Base-by-base conservation (phyloP, 1,140 invertebrate genomes). In the Ostrea edulis region DNA sequence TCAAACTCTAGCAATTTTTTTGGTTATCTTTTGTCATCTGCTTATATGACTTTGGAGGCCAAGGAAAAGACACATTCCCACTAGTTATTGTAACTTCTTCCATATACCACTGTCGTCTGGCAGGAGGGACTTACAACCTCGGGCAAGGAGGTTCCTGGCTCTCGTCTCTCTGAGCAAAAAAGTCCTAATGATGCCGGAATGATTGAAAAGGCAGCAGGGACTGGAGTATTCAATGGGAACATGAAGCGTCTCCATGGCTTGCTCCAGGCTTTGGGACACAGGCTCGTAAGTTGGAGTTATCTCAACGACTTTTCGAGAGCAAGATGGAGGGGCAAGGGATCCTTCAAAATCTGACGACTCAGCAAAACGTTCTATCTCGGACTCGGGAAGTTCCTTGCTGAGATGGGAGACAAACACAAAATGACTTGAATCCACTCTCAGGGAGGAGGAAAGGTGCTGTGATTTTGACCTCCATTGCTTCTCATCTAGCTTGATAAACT, bases 81-180 rank as follows among this genome's bases (percentile, higher is more conserved):
- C 2, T 29, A 3, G 2, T 35, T 52, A 82, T 3, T 8, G 11
- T 11, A 7, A 82, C 81, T 8, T 8, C 51, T 12, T 82, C 81
- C 20, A 7, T 52, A 25, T 77, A 14, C 81, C 81, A 82, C 7
- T 82, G 81, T 8, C 81, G n/a, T 35, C 81, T 82, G 81, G 81
- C n/a, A 52, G 8, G 14, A 82, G 51, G 1, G 81, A 35, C 29
- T 44, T 44, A 52, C 81, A 82, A 12, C 81, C 81, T 11, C 51
- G 9, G 81, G 81, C 81, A 12, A 82, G 81, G 20, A 82, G 51
- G 51, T 22, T 8, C 51, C 14, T 4, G 20, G 81, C n/a, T n/a
- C n/a, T n/a, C n/a, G n/a, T n/a, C 81, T 82, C 54, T 55, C 2
- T 9, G 11, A 9, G 54, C 54, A n/a, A n/a, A 0, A 55, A 17